Base-by-base conservation (phyloP, 2,113 vertebrate species). In the Saimiri boliviensis region DNA sequence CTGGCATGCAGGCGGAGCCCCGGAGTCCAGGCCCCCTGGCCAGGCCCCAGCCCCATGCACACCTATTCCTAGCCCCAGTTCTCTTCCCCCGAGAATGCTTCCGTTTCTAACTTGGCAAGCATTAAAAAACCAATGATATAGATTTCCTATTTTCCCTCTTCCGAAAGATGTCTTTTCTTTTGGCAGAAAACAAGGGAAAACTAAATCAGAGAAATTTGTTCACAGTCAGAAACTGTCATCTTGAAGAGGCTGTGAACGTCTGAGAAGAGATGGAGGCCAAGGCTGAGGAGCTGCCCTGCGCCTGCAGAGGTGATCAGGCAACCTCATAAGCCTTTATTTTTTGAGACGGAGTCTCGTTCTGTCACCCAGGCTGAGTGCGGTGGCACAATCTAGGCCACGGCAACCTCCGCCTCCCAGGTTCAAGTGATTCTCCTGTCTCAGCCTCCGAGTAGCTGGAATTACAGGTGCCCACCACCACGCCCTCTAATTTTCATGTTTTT, bases 11-110 rank as follows among this genome's bases (percentile, higher is more conserved):
- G 14, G 30, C 6, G 13, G 25, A 77, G 14, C 7, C 3, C 20
- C 0, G 0, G 40, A 80, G 42, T 17, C 21, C 56, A 32, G 25
- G 32, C 2, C 35, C 1, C 27, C 52, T 42, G 5, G 42, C 19
- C 27, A 0, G 0, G 9, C 54, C 54, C 0, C 20, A 1, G 9
- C 3, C 1, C 13, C 5, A 19, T 21, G 52, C 21, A 3, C 63
- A 6, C 0, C n/a, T n/a, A 20, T 60, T 45, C 49, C 70, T 21
- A 7, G 23, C 73, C 73, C 23, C 40, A 8, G 73, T 45, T 45
- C 37, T 45, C 42, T 77, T 77, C 25, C 30, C 27, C 32, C 21
- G 1, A 49, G 63, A 49, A 21, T 76, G 40, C 25, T 25, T 82
- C 82, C 27, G 1, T 54, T 66, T 86, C 45, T 9, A 40, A 32